phyloP scores from a whole-genome alignment of 2,113 vertebrate genomes.

The Corythornis cristatus region DNA sequence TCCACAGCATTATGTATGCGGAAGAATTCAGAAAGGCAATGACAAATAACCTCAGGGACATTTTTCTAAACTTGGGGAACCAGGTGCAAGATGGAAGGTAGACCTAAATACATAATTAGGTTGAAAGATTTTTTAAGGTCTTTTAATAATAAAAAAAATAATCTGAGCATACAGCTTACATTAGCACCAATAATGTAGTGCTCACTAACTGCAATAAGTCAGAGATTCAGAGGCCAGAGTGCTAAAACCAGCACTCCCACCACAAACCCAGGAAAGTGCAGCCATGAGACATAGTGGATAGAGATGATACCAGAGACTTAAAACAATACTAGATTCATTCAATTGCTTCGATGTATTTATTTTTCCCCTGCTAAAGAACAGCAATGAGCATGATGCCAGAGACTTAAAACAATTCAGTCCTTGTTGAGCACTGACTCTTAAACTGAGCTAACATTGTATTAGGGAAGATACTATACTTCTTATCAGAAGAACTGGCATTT shows the following conservation, averaged over 20 bases:
- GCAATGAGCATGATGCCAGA: too few relatives aligned
- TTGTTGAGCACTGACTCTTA: too few relatives aligned
- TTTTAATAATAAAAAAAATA: background rate
- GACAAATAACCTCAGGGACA: constrained; percentile 39
- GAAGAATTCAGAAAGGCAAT: constrained; percentile 12
- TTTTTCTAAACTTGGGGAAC: constrained; percentile 20
- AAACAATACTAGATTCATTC: too few relatives aligned
- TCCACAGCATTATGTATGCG: background rate
- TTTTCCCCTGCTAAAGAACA: too few relatives aligned
- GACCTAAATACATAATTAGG: background rate
- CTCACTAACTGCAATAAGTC: background rate
- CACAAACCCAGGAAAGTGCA: background rate
- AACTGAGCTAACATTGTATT: too few relatives aligned
- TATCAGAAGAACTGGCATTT: too few relatives aligned
- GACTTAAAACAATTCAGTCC: too few relatives aligned
- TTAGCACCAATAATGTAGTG: background rate
- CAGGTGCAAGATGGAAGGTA: background rate
- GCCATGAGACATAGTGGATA: background rate
- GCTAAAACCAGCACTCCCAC: background rate
- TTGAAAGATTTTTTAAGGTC: background rate
- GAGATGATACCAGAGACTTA: background rate
- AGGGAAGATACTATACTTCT: too few relatives aligned
- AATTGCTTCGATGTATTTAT: too few relatives aligned
- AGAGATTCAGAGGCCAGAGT: background rate
- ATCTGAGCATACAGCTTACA: background rate